Evolutionary conservation across 35 echinoderm and acorn worm species (phyloP).

Genomic region (Holothuria glaberrima): DNA sequence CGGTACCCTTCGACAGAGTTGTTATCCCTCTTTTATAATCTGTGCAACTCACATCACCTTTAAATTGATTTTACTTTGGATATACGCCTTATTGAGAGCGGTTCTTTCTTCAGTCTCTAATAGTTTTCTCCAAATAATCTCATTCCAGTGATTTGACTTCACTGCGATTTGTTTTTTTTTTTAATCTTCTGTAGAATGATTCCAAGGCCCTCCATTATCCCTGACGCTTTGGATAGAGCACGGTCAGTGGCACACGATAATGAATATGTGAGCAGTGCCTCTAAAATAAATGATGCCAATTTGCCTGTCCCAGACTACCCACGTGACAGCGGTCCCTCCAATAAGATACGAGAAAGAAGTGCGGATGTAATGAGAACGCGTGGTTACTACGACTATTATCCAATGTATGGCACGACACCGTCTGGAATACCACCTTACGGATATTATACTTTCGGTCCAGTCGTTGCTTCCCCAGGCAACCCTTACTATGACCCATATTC

Average conservation of each 20-base stretch:
- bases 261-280: not conserved
- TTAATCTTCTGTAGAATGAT: constrained; percentile 6
- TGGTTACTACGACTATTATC: not conserved
- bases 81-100: too few species aligned
- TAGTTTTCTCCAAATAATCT: too few species aligned
- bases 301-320: constrained; percentile 32
- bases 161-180: too few species aligned
- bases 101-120: too few species aligned
- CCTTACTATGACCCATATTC: constrained; percentile 19
- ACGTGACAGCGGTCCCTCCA: not conserved
- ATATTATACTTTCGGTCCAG: not conserved
- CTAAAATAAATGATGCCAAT: not conserved
- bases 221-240: not conserved
- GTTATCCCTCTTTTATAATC: too few species aligned
- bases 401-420: not conserved
- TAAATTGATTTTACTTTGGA: too few species aligned
- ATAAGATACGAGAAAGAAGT: not conserved
- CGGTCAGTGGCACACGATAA: not conserved
- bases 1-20: too few species aligned
- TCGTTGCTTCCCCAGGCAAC: not conserved
- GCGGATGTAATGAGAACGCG: not conserved
- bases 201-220: constrained; percentile 24
- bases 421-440: not conserved
- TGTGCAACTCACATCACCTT: too few species aligned
- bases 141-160: too few species aligned